phyloP scores from a whole-genome alignment of 2,113 vertebrate genomes.

The Hippopotamus amphibius region DNA sequence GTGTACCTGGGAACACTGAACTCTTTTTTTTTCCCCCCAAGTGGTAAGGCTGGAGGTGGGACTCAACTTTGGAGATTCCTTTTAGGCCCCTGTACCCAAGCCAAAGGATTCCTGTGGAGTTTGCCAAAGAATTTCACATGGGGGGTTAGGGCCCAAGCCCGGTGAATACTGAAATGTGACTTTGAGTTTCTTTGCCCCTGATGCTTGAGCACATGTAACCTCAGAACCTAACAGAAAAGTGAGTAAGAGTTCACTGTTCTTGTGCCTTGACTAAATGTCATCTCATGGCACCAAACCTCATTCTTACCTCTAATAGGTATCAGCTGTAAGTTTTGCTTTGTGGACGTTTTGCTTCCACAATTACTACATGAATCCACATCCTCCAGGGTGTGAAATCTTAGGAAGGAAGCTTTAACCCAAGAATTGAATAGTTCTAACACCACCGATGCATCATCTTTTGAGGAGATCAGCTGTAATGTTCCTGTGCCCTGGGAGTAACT shows the following conservation, averaged over 20 bases:
- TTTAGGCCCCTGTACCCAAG: neutral
- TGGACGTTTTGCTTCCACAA: neutral
- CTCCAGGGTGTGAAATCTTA: constrained; percentile 32
- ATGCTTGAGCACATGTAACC: neutral
- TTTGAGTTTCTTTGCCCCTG: neutral
- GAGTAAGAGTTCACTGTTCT: neutral
- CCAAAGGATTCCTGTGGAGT: neutral
- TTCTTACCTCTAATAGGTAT: neutral
- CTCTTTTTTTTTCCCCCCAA: neutral
- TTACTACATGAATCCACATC: constrained; percentile 10
- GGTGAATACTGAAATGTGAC: neutral
- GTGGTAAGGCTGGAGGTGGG: neutral
- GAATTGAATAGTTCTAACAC: neutral
- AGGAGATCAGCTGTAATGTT: neutral
- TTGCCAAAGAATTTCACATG: constrained; percentile 13
- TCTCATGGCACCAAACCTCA: neutral
- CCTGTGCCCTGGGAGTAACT: neutral
- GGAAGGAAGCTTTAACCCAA: constrained; percentile 6
- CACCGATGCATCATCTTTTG: neutral
- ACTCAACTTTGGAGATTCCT: neutral
- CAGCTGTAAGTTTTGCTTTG: neutral
- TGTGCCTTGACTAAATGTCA: neutral
- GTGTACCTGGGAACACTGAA: neutral
- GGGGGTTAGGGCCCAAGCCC: neutral
- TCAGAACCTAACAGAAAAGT: neutral